phyloP scores from a whole-genome alignment of 1,140 invertebrate species.

The Drosophila erecta region DNA sequence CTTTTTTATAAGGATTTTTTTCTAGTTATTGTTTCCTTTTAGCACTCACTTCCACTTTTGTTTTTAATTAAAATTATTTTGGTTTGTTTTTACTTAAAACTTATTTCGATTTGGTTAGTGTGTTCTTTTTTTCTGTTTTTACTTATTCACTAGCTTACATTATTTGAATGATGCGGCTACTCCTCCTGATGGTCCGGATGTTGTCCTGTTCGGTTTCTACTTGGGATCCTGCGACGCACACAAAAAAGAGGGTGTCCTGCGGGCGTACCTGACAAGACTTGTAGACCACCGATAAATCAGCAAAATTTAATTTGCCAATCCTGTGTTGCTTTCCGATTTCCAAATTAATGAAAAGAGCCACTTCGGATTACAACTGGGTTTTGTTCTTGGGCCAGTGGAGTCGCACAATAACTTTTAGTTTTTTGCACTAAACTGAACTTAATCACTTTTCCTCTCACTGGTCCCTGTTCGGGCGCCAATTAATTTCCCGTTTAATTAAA shows the following conservation, averaged over 20 bases:
- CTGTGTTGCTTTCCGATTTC: not conserved
- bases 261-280: slow-evolving; percentile 1
- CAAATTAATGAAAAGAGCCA: not conserved
- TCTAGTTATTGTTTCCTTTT: too few relatives aligned
- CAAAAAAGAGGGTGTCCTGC: not conserved
- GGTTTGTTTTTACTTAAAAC: too few relatives aligned
- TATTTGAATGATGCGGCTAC: too few relatives aligned
- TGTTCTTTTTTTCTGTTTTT: too few relatives aligned
- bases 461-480: not conserved
- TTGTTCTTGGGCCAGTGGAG: not conserved
- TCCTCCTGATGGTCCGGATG: not conserved
- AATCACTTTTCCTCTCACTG: not conserved
- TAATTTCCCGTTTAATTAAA: not conserved
- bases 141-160: not conserved
- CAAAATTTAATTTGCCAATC: not conserved
- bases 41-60: too few relatives aligned
- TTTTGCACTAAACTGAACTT: not conserved
- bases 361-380: not conserved
- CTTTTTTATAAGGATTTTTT: too few relatives aligned
- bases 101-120: too few relatives aligned
- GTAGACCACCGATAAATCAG: slow-evolving; percentile 1
- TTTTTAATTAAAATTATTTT: too few relatives aligned
- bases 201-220: not conserved
- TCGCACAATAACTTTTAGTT: not conserved
- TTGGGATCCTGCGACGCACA: not conserved